A percentile compares a stretch with the other conserved stretches of the same genome.
Conservation (phyloP, 2,888 invertebrate genomes). For the Atethmia centrago region DNA sequence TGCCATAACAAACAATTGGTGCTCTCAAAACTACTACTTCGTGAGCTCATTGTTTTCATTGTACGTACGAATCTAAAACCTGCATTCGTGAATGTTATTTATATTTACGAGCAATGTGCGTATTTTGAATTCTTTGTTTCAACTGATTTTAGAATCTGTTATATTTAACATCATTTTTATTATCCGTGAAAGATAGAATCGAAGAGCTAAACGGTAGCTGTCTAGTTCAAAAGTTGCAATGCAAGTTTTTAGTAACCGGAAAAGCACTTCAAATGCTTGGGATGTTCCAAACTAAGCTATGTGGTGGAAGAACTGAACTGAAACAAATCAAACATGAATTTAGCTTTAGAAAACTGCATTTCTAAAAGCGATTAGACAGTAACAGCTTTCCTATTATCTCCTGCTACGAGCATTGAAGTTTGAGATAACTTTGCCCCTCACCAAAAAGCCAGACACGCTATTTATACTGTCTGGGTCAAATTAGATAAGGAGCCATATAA, state of each 20-base stretch:
- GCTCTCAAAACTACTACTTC: neutral
- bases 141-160: neutral
- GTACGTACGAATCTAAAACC: constrained; percentile 14
- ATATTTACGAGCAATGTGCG: constrained; percentile 14
- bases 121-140: constrained; percentile 7
- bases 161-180: neutral
- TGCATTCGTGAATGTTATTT: constrained; percentile 12
- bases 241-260: constrained; percentile 7
- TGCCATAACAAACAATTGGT: constrained; percentile 22
- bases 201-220: neutral
- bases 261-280: constrained; percentile 8
- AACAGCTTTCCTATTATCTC: constrained; percentile 13
- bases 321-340: constrained; percentile 34
- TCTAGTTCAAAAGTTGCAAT: neutral
- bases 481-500: constrained; percentile 27
- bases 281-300: constrained; percentile 10
- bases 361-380: constrained; percentile 14
- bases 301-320: constrained; percentile 9
- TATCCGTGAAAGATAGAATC: neutral
- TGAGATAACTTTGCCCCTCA: constrained; percentile 6
- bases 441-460: neutral
- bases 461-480: constrained; percentile 28
- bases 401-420: constrained; percentile 9
- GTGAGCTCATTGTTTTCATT: constrained; percentile 28
- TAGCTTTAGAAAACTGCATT: constrained; percentile 14